Evolutionary conservation across 2,888 invertebrate species (phyloP), one percentile per base, ranked within the genome.

Genomic region (Dermolepida albohirtum): DNA sequence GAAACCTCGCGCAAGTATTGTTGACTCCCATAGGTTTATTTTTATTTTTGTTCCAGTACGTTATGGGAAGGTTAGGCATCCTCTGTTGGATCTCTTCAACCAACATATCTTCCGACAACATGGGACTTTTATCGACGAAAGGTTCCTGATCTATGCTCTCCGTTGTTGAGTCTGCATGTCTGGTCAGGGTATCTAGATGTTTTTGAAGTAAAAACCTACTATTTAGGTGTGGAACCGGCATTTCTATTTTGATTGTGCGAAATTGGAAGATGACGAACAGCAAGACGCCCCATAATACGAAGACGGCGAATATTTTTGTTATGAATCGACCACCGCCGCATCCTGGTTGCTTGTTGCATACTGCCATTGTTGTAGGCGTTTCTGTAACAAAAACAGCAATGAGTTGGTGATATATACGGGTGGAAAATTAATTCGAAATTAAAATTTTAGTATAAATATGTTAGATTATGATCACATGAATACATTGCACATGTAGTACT

Each of bases 41-140:
- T 79, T 92, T 92, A 80, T 92, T 90, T 74, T 90, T 90, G 80
- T 90, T 91, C 94, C 95, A 95, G 82, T 94, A 95, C 67, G 90
- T 89, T 54, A 95, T 89, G 2, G 96, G 96, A 44, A 96, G 85
- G 74, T 93, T 95, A 5, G 95, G 95, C 79, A 95, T 87, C 43
- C 91, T 87, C 11, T 89, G 88, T 81, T 93, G 92, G 66, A 94
- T 91, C 79, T 94, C 93, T 67, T 89, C 89, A 62, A 92, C 90
- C 72, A 92, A 85, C 80, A 91, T 89, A 66, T 91, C 92, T 80
- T 95, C 95, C 62, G 88, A 86, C 50, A 86, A 82, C n/a, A 84
- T 84, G 0, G 88, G 87, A 47, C 87, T 86, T 71, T 86, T 87
- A 79, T 90, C 90, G 29, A 90, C 82, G 68, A 85, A 83, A 0